Evolutionary conservation across 2,797 vertebrate species (phyloP).

Genomic region (Antennarius maculatus): DNA sequence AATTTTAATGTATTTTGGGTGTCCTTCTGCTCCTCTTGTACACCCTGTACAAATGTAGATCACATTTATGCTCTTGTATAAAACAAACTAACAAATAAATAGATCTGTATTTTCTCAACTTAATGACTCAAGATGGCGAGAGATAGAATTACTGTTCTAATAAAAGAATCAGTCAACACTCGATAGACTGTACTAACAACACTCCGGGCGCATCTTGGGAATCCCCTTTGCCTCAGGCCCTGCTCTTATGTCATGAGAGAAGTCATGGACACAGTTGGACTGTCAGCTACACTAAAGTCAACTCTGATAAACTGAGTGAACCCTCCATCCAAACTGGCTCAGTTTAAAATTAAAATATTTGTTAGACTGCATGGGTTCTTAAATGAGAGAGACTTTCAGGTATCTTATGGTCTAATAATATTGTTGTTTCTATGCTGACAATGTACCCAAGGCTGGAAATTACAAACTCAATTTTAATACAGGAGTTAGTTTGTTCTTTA

Average conservation of each 20-base stretch:
- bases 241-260: conserved; percentile 1
- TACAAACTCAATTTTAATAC: not conserved
- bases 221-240: conserved; percentile 6
- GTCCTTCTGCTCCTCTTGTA: not conserved
- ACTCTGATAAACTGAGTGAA: not conserved
- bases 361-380: not conserved
- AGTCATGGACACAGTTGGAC: too few relatives aligned
- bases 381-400: not conserved
- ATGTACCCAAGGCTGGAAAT: conserved; percentile 4
- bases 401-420: not conserved
- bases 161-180: not conserved
- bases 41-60: not conserved
- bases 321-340: not conserved
- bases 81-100: not conserved
- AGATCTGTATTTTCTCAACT: not conserved
- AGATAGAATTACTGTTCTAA: not conserved
- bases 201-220: conserved; percentile 6
- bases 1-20: not conserved
- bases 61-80: not conserved
- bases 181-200: not conserved
- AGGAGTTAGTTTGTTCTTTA: too few relatives aligned
- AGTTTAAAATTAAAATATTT: not conserved
- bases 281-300: not conserved
- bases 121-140: not conserved
- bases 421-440: not conserved